Percentiles rank a stretch among this genome's conserved stretches.
phyloP scores from a whole-genome alignment of 2,888 invertebrate genomes.

The Netelia inedita region DNA sequence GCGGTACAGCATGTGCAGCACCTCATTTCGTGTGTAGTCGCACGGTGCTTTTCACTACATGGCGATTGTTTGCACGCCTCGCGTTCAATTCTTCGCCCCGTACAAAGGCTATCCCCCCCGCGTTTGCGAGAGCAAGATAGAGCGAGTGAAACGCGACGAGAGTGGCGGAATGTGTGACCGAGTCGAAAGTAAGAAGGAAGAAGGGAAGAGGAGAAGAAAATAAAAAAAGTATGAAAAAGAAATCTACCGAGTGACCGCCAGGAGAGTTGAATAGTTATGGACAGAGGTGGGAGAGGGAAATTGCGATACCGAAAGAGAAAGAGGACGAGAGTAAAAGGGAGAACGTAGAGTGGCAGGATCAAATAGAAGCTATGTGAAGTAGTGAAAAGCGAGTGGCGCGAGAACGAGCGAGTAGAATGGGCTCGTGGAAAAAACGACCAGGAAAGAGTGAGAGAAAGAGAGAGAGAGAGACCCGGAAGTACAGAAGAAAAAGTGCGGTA shows the following conservation, averaged over 20 bases:
- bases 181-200: constrained; percentile 28
- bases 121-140: constrained; percentile 5
- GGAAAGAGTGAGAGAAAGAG: background rate
- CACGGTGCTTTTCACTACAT: constrained; percentile 44
- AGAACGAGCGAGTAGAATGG: constrained; percentile 58
- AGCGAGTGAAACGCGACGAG: constrained; percentile 42
- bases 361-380: constrained; percentile 51
- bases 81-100: constrained; percentile 64
- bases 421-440: background rate
- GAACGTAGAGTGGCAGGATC: constrained; percentile 47
- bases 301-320: constrained; percentile 27
- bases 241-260: constrained; percentile 52
- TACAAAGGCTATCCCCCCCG: constrained; percentile 58
- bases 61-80: constrained; percentile 70
- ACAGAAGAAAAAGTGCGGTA: constrained; percentile 8
- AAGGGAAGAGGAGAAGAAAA: constrained; percentile 57
- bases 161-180: constrained; percentile 18
- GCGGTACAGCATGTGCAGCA: constrained; percentile 31
- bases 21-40: constrained; percentile 46
- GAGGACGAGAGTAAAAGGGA: constrained; percentile 21
- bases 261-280: constrained; percentile 30
- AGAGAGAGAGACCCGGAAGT: constrained; percentile 24
- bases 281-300: constrained; percentile 20
- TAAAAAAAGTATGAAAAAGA: background rate
- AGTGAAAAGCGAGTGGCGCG: constrained; percentile 59